These are phyloP conservation scores for Carcina quercana DNA, from an alignment of 2,888 invertebrate species.

Conservation along the genomic window DNA sequence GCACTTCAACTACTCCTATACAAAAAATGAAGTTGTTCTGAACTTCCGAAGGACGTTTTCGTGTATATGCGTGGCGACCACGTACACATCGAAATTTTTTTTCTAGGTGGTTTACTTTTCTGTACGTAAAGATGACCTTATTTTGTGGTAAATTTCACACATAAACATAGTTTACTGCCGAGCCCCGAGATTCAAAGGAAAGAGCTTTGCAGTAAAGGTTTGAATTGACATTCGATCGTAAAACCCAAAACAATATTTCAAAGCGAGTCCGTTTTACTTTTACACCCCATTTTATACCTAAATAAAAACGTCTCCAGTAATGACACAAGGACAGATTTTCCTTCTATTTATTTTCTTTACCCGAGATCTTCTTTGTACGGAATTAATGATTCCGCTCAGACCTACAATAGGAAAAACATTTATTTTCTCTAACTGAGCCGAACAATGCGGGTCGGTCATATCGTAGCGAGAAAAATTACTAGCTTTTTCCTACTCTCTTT, in stretches of 20 bases:
- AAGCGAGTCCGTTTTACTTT: constrained; percentile 9
- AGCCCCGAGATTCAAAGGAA: too few species aligned
- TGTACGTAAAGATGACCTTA: too few species aligned
- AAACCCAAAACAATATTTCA: constrained; percentile 19
- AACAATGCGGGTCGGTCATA: constrained; percentile 21
- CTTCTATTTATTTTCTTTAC: constrained; percentile 23
- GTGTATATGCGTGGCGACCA: too few species aligned
- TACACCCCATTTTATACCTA: constrained; percentile 10
- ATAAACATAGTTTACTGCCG: too few species aligned
- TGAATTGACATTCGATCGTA: constrained; percentile 16
- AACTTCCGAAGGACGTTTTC: too few species aligned
- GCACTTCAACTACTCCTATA: too few species aligned
- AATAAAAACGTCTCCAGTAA: constrained; percentile 11
- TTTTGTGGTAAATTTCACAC: too few species aligned
- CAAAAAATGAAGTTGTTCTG: too few species aligned
- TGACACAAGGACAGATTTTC: constrained; percentile 17
- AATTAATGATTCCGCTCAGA: constrained; percentile 42
- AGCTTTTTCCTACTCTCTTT: constrained; percentile 1
- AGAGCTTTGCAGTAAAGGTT: constrained; percentile 3
- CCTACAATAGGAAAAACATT: constrained; percentile 37
- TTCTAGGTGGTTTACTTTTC: too few species aligned
- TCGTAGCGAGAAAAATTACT: constrained; percentile 14
- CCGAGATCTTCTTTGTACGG: constrained; percentile 26
- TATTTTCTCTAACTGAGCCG: constrained; percentile 34
- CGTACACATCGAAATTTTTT: too few species aligned